Evolutionary conservation across 1,140 invertebrate genomes (phyloP), one percentile per base, ranked within the genome.

Genomic region (Plodia interpunctella): DNA sequence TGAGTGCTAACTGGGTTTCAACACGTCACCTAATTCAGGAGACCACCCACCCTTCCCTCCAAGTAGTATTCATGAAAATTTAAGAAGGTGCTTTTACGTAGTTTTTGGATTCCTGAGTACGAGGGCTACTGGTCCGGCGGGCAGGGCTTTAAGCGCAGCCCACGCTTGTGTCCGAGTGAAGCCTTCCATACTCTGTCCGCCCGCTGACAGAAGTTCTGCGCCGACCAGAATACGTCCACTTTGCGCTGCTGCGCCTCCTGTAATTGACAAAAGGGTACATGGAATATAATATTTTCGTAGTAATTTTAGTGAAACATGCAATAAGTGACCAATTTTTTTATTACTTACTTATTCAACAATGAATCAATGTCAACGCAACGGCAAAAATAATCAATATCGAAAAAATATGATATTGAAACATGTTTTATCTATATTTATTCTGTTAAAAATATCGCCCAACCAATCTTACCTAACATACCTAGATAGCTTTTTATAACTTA

Each of bases 111-210:
- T 89, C 68, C 70, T 77, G 38, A 89, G 76, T 57, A 89, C 74
- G 57, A 90, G 75, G 21, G 83, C 92, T 49, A 96, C 94, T 76
- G 93, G 92, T 28, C 97, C 97, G 68, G 96, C 93, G 57, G 95
- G 94, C 58, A 98, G 81, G 67, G 96, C 95, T 83, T 98, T 98
- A 88, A 98, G 94, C 57, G 97, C 93, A 67, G 96, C 96, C 97
- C 97, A 98, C 35, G 96, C 97, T 90, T 98, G 96, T 60, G 97
- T 97, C 63, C 97, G 92, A 0, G 96, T 95, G 92, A 98, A 95
- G 50, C 92, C 92, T 57, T 94, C 93, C 62, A 97, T 94, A 59
- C 95, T 94, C 50, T 92, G 92, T 19, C 94, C 94, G 73, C 97
- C 97, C 18, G 98, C 94, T 61, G 93, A 92, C 6, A 97, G 80